Base-by-base conservation (phyloP, 2,797 vertebrate genomes). In the Ficedula albicollis region DNA sequence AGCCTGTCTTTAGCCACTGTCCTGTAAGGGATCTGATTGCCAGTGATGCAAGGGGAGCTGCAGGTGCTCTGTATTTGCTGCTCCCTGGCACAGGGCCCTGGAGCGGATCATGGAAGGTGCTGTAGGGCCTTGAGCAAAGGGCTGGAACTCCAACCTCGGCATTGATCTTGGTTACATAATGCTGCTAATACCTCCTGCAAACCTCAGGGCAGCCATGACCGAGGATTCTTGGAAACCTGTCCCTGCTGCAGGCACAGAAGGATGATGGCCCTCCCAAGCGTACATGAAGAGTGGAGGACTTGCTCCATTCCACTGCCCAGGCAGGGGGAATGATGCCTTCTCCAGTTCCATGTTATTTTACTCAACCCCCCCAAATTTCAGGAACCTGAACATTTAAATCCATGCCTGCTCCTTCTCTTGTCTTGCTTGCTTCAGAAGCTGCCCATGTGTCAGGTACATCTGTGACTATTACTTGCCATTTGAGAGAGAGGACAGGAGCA, bases 401-500 rank as follows among this genome's bases (percentile, higher is more conserved):
- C 51, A 21, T 5, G 51, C 15, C 16, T 49, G 32, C 27, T 84
- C n/a, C 27, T 68, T 52, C 62, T 59, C 44, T 49, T 36, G 22
- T 21, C 32, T 72, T 38, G 21, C 39, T 66, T 56, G 26, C 11
- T 60, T 55, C 49, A 62, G 60, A 49, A 78, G 38, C 43, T 78
- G 51, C 43, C 25, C 43, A 5, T 14, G 14, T 0, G 0, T 20
- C 0, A 39, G 15, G 5, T 20, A 32, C 3, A 0, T 11, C 48
- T 49, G 23, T 43, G 62, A 39, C 39, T 20, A 4, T 13, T 59
- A 54, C 2, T 20, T 39, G 25, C 23, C 34, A 41, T 11, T 11
- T 34, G 64, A 54, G 25, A 74, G 54, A 82, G 32, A 36, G 32
- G 16, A 69, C 5, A 63, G 30, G n/a, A 60, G 20, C 11, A 59